phyloP scores from a whole-genome alignment of 2,888 invertebrate genomes.

The Eustalomyia histrio region DNA sequence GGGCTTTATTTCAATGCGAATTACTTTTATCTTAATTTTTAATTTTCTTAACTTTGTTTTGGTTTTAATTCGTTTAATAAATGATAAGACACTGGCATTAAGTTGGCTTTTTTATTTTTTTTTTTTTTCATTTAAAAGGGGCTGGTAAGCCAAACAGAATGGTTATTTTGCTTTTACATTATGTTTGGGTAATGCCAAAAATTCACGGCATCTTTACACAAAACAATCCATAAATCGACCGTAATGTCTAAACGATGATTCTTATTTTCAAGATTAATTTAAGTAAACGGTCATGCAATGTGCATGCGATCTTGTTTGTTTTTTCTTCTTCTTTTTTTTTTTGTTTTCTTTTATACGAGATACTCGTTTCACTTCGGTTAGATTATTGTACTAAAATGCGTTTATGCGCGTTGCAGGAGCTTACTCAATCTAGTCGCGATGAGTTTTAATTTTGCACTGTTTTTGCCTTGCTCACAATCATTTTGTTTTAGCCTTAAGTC shows the following conservation, averaged over 20 bases:
- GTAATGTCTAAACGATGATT: conserved; percentile 50
- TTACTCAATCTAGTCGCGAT: conserved; percentile 72
- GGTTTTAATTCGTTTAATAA: conserved; percentile 63
- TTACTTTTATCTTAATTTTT: conserved; percentile 61
- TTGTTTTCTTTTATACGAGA: conserved; percentile 15
- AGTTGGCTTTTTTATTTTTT: background rate
- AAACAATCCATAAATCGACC: conserved; percentile 38
- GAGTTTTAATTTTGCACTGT: conserved; percentile 76
- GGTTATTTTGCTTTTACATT: background rate
- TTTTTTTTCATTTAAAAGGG: background rate
- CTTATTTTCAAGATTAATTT: conserved; percentile 58
- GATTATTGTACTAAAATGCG: conserved; percentile 24
- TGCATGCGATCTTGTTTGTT: conserved; percentile 36
- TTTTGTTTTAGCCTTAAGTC: conserved; percentile 65
- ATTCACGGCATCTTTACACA: conserved; percentile 26
- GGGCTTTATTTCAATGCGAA: conserved; percentile 47
- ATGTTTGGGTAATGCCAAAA: conserved; percentile 26
- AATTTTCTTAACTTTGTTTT: conserved; percentile 63
- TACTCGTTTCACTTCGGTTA: conserved; percentile 22
- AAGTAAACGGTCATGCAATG: conserved; percentile 41
- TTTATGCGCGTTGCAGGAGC: conserved; percentile 60
- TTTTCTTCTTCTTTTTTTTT: conserved; percentile 27
- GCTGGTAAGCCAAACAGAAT: background rate
- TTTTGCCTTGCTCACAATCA: conserved; percentile 64
- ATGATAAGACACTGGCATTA: conserved; percentile 56